phyloP scores from a whole-genome alignment of 2,113 vertebrate species.

The Xerus inauris region DNA sequence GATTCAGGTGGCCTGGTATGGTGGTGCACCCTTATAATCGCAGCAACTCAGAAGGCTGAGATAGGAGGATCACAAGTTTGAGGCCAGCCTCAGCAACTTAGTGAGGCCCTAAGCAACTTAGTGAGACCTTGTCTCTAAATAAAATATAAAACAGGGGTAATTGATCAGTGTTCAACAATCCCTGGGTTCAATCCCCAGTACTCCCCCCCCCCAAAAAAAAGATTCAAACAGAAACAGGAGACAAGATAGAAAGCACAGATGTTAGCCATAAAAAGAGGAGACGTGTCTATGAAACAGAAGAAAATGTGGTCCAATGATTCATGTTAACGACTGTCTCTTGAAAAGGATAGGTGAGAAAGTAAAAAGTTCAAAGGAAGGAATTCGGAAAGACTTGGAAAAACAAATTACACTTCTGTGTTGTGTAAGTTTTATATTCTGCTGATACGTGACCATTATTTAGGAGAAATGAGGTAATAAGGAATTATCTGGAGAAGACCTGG shows the following conservation, averaged over 20 bases:
- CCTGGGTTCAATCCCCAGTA: no score
- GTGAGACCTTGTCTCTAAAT: no score
- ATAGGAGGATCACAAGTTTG: no score
- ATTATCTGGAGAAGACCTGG: constrained; percentile 41
- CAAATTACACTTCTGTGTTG: constrained; percentile 53
- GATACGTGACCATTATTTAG: constrained; percentile 39
- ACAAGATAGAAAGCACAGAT: not conserved
- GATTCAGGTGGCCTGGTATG: not conserved
- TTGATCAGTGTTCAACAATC: no score
- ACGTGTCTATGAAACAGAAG: not conserved
- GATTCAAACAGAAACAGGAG: not conserved
- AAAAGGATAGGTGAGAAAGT: constrained; percentile 21
- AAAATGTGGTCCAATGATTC: constrained; percentile 39
- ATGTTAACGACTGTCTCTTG: not conserved
- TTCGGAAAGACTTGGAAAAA: constrained; percentile 65
- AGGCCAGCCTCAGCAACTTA: no score
- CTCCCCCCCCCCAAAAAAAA: not conserved
- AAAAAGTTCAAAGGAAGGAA: constrained; percentile 65
- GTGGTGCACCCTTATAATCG: no score
- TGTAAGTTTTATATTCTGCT: constrained; percentile 52
- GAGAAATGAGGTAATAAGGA: constrained; percentile 34
- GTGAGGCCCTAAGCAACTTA: no score
- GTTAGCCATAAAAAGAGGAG: not conserved
- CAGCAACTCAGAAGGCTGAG: no score
- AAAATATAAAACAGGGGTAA: no score